These are phyloP conservation scores for Hybognathus amarus DNA, from an alignment of 2,797 vertebrate species.

Conservation along the genomic window DNA sequence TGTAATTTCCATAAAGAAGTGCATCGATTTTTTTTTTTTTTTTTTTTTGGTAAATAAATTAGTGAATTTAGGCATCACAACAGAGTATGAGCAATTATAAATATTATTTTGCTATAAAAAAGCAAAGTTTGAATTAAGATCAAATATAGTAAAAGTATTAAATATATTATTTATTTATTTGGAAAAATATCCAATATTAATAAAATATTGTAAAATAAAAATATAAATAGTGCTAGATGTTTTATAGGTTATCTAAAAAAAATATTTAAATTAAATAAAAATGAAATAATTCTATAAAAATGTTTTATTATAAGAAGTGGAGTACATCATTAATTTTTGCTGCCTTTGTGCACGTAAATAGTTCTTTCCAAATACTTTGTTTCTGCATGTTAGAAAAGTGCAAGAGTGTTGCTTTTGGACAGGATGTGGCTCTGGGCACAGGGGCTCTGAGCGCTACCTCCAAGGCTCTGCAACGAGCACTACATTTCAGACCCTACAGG, in stretches of 20 bases:
- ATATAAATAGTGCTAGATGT: neutral
- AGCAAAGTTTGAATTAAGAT: neutral
- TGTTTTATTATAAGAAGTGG: neutral
- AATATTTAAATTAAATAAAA: neutral
- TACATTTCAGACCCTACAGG: slow-evolving; percentile 69
- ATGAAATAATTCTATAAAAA: neutral
- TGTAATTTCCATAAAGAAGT: too few species aligned
- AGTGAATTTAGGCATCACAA: neutral
- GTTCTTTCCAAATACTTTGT: slow-evolving; percentile 70
- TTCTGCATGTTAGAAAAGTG: slow-evolving; percentile 75
- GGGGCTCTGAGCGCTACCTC: slow-evolving; percentile 69
- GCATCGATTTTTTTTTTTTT: too few species aligned
- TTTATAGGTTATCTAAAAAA: neutral
- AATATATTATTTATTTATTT: neutral
- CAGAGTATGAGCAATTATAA: neutral
- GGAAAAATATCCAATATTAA: neutral
- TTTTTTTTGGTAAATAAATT: too few species aligned
- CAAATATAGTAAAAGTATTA: neutral
- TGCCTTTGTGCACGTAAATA: slow-evolving; percentile 63
- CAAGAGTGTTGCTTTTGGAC: slow-evolving; percentile 78
- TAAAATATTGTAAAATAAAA: neutral
- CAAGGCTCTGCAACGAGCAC: slow-evolving; percentile 70
- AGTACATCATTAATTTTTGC: neutral
- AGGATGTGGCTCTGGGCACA: slow-evolving; percentile 80
- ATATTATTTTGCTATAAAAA: neutral